Percentiles rank a stretch among this genome's conserved stretches.
Evolutionary conservation across 2,888 invertebrate genomes (phyloP).

Genomic region (Erebia aethiops): DNA sequence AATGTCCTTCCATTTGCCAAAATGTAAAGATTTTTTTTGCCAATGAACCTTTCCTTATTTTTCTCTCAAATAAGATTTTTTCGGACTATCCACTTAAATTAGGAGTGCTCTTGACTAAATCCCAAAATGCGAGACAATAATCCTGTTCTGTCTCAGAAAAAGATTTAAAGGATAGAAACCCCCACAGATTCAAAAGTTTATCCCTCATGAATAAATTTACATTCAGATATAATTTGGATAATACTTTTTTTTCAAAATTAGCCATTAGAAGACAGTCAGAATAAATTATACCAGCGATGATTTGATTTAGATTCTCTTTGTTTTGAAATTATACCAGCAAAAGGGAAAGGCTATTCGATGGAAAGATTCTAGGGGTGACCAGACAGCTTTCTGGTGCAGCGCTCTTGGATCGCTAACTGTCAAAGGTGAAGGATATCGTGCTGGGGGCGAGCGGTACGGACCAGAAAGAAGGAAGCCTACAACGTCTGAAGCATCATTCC

Average conservation of each 20-base stretch:
- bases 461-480: too few species aligned
- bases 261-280: not conserved
- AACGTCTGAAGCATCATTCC: too few species aligned
- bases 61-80: constrained; percentile 2
- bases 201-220: constrained; percentile 27
- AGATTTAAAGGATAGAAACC: constrained; percentile 19
- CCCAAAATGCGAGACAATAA: constrained; percentile 25
- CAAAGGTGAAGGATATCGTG: too few species aligned
- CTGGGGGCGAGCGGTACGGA: too few species aligned
- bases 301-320: not conserved
- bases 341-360: too few species aligned
- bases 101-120: constrained; percentile 21
- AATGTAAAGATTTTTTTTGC: constrained; percentile 32
- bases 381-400: too few species aligned
- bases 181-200: constrained; percentile 25
- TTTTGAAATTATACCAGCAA: not conserved
- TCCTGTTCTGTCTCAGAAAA: constrained; percentile 21
- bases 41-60: constrained; percentile 17
- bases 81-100: constrained; percentile 17
- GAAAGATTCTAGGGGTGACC: too few species aligned
- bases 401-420: too few species aligned
- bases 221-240: constrained; percentile 19
- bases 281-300: not conserved
- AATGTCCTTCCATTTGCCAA: too few species aligned
- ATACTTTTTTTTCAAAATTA: not conserved